Evolutionary conservation across 2,888 invertebrate species (phyloP).

Genomic region (Erebia ligea): DNA sequence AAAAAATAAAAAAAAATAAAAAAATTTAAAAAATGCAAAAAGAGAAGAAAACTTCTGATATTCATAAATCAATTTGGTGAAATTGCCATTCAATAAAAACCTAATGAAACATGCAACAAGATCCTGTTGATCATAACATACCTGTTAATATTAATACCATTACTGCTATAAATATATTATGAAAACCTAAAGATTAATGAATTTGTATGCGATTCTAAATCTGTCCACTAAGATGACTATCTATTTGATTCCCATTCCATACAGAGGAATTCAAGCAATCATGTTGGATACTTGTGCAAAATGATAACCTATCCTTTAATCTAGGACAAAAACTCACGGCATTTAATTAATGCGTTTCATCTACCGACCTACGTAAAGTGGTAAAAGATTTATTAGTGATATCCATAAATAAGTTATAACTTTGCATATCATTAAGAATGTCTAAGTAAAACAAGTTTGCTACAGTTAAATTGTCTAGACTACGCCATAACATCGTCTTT

Average conservation of each 20-base stretch:
- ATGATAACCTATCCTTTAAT: slow-evolving; percentile 56
- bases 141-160: slow-evolving; percentile 32
- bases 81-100: too few relatives aligned
- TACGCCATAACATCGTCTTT: slow-evolving; percentile 56
- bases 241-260: slow-evolving; percentile 62
- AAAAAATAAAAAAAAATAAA: too few relatives aligned
- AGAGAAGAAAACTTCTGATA: too few relatives aligned
- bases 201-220: slow-evolving; percentile 47
- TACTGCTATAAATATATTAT: slow-evolving; percentile 31
- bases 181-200: slow-evolving; percentile 41
- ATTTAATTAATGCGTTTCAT: slow-evolving; percentile 65
- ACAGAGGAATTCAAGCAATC: slow-evolving; percentile 67
- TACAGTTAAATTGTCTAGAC: slow-evolving; percentile 66
- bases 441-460: slow-evolving; percentile 57
- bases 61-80: too few relatives aligned
- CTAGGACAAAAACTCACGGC: slow-evolving; percentile 59
- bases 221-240: slow-evolving; percentile 54
- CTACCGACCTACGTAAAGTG: slow-evolving; percentile 50
- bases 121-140: slow-evolving; percentile 5
- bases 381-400: slow-evolving; percentile 7
- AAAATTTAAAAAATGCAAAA: too few relatives aligned
- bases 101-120: neutral
- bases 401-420: neutral
- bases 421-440: slow-evolving; percentile 40
- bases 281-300: slow-evolving; percentile 60